Evolutionary conservation across 2,113 vertebrate species (phyloP), one percentile per base, ranked within the genome.

Genomic region (Silurus asotus): DNA sequence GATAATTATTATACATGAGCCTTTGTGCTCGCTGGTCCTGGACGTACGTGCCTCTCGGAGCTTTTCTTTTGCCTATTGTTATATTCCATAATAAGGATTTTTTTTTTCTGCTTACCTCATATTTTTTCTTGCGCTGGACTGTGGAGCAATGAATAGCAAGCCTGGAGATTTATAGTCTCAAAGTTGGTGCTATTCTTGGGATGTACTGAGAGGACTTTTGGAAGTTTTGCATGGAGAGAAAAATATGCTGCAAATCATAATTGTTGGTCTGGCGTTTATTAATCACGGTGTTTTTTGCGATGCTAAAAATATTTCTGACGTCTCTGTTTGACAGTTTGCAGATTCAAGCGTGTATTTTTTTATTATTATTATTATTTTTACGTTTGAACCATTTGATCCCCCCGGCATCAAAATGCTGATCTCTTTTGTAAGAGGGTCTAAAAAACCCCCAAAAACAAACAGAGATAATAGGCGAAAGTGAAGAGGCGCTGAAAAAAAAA

Each of bases 31-130:
- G 7, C 15, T 45, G 28, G 64, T 85, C 61, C 85, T 74, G 69
- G 69, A 85, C 56, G 64, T 67, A 69, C 72, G 65, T 72, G 80
- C 80, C 62, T 82, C 83, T 17, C 62, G 67, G 85, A 90, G 88
- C 84, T 91, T 92, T 90, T 88, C 91, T 92, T 90, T 88, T 84
- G 81, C 87, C 81, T 85, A 88, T 91, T 94, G 87, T 93, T 82
- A 87, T 55, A 45, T 56, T 64, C 25, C 53, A 85, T 89, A 83
- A 88, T 88, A 72, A 79, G 65, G 86, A 20, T 89, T 25, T 25
- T 82, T 81, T 83, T 67, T 65, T 86, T 87, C 86, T 86, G 72
- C 89, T 90, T 89, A 89, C 87, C 87, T 89, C 76, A 81, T 80
- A 83, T 51, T 72, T 85, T 37, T 92, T 91, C 84, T 58, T 19